Conservation (phyloP, 2,888 invertebrate genomes). For the Megamerina dolium region DNA sequence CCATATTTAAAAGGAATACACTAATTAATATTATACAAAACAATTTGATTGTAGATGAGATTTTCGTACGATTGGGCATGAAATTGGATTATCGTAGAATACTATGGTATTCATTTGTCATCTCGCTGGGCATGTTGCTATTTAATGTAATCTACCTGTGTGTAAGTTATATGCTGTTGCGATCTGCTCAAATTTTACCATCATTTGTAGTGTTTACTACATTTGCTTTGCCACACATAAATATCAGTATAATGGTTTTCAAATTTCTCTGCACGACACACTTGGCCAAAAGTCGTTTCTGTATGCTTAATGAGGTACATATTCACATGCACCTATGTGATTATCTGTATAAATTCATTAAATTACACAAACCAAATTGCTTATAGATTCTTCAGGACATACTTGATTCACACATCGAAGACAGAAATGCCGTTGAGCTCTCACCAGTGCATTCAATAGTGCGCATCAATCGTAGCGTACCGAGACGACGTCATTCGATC, state of each 20-base stretch:
- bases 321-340: no score
- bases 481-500: constrained; percentile 22
- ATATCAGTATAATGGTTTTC: constrained; percentile 43
- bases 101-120: constrained; percentile 33
- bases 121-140: constrained; percentile 37
- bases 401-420: constrained; percentile 35
- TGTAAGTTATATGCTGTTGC: constrained; percentile 38
- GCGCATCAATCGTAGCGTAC: constrained; percentile 25
- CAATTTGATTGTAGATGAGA: constrained; percentile 38
- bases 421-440: constrained; percentile 30
- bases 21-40: constrained; percentile 37
- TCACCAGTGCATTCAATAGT: constrained; percentile 38
- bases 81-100: constrained; percentile 40
- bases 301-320: constrained; percentile 42
- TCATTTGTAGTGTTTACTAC: constrained; percentile 42
- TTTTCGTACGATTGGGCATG: constrained; percentile 39
- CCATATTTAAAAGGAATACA: constrained; percentile 8
- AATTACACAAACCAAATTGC: no score
- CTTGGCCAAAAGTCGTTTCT: constrained; percentile 38
- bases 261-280: constrained; percentile 40
- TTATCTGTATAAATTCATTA: no score
- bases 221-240: constrained; percentile 44
- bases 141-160: constrained; percentile 41
- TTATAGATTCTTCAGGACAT: constrained; percentile 44
- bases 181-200: constrained; percentile 38